Evolutionary conservation across 2,888 invertebrate species (phyloP).

Genomic region (Dioctria linearis): DNA sequence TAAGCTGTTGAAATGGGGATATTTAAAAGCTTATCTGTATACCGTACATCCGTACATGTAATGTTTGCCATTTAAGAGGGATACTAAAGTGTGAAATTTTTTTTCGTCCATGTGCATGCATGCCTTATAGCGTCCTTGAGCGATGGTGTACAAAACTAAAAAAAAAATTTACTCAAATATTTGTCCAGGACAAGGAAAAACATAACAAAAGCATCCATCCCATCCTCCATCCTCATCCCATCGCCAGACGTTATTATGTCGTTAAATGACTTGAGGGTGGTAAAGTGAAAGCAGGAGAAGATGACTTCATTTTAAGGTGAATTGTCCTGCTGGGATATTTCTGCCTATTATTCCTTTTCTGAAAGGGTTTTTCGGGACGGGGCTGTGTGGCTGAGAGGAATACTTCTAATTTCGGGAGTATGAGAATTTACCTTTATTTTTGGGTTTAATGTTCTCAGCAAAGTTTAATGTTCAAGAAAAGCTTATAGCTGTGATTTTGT

Average conservation of each 20-base stretch:
- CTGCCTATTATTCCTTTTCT: slow-evolving; percentile 14
- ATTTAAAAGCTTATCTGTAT: not conserved
- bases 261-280: not conserved
- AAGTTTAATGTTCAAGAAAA: slow-evolving; percentile 16
- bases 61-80: not conserved
- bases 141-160: slow-evolving; percentile 15
- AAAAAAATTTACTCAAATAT: slow-evolving; percentile 37
- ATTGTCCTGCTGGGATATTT: slow-evolving; percentile 19
- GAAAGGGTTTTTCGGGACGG: slow-evolving; percentile 5
- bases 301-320: slow-evolving; percentile 43
- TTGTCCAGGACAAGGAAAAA: slow-evolving; percentile 16
- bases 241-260: not conserved
- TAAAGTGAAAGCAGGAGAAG: not conserved
- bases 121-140: not conserved
- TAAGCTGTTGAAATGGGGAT: slow-evolving; percentile 11
- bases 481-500: slow-evolving; percentile 3
- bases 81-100: slow-evolving; percentile 22
- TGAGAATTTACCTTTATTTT: not conserved
- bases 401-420: not conserved
- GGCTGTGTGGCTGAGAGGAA: not conserved
- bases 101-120: slow-evolving; percentile 9
- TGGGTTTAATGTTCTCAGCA: slow-evolving; percentile 21
- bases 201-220: not conserved
- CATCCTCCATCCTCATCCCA: not conserved
- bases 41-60: slow-evolving; percentile 5